These are phyloP conservation scores for Barnardius zonarius DNA, from an alignment of 2,113 vertebrate genomes.

Conservation along the genomic window DNA sequence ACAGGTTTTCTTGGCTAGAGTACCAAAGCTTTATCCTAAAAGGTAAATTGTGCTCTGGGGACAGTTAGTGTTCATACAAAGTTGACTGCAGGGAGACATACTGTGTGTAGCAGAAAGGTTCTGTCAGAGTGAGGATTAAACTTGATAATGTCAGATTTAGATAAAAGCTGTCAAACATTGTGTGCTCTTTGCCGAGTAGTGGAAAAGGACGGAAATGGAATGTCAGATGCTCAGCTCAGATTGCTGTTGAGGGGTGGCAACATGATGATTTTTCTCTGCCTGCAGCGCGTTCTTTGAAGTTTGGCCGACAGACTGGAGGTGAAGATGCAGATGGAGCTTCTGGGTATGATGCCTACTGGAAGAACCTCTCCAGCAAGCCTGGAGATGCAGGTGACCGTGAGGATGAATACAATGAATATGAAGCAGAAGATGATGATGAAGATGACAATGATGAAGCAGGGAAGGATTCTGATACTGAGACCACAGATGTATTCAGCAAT, in stretches of 20 bases:
- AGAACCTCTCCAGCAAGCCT: slow-evolving; percentile 76
- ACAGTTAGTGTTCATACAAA: background rate
- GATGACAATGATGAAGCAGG: slow-evolving; percentile 81
- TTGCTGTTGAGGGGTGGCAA: background rate
- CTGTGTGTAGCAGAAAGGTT: background rate
- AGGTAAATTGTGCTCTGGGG: background rate
- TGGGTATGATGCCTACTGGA: slow-evolving; percentile 92
- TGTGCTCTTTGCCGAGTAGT: background rate
- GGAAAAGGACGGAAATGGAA: background rate
- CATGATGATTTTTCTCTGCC: background rate
- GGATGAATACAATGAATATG: slow-evolving; percentile 79
- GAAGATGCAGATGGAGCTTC: slow-evolving; percentile 87
- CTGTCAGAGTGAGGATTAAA: background rate
- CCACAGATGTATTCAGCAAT: slow-evolving; percentile 74
- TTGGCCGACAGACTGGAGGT: slow-evolving; percentile 86
- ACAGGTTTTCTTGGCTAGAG: background rate
- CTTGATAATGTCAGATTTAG: background rate
- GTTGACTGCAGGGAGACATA: background rate
- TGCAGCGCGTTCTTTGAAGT: slow-evolving; percentile 91
- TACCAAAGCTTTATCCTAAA: background rate
- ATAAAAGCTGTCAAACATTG: background rate
- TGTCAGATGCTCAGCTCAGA: background rate
- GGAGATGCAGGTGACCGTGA: slow-evolving; percentile 74
- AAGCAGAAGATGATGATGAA: slow-evolving; percentile 85
- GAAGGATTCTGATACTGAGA: slow-evolving; percentile 79